Percentiles rank a stretch among this genome's conserved stretches.
These are phyloP conservation scores for Synanthedon formicaeformis DNA, from an alignment of 2,888 invertebrate species.

Conservation along the genomic window DNA sequence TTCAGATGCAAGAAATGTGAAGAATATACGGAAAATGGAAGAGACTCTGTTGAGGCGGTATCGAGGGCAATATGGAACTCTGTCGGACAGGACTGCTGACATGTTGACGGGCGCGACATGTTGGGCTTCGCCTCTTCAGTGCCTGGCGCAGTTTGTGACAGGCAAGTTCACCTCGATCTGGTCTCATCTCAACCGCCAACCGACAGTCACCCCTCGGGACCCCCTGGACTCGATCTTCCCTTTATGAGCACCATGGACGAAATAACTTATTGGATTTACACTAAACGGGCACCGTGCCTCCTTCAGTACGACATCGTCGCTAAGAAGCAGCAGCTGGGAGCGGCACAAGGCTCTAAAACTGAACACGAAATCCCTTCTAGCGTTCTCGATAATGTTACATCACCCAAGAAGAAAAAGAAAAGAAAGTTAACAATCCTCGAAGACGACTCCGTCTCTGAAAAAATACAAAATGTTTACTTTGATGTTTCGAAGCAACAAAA, in stretches of 20 bases:
- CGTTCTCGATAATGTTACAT: slow-evolving; percentile 20
- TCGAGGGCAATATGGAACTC: slow-evolving; percentile 17
- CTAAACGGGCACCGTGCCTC: slow-evolving; percentile 59
- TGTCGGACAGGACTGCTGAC: slow-evolving; percentile 24
- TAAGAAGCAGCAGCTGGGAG: slow-evolving; percentile 30
- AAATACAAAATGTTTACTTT: slow-evolving; percentile 45
- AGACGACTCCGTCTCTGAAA: slow-evolving; percentile 38
- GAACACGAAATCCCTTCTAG: slow-evolving; percentile 29
- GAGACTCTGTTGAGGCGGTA: slow-evolving; percentile 7
- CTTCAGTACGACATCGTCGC: slow-evolving; percentile 45
- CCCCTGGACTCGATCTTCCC: slow-evolving; percentile 22
- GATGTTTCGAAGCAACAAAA: slow-evolving; percentile 31
- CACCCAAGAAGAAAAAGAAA: slow-evolving; percentile 44
- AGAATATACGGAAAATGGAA: slow-evolving; percentile 17
- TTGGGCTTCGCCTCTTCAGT: slow-evolving; percentile 21
- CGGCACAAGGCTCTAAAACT: slow-evolving; percentile 33
- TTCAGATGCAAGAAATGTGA: slow-evolving; percentile 56
- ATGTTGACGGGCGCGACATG: slow-evolving; percentile 17
- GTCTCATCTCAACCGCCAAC: not conserved
- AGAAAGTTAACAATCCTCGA: slow-evolving; percentile 42
- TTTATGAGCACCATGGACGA: slow-evolving; percentile 63
- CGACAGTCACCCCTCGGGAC: not conserved
- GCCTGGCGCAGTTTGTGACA: slow-evolving; percentile 1
- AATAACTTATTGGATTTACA: slow-evolving; percentile 58
- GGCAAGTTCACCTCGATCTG: slow-evolving; percentile 1